Base-by-base conservation (phyloP, 2,797 vertebrate genomes). In the Danio jaintianensis region DNA sequence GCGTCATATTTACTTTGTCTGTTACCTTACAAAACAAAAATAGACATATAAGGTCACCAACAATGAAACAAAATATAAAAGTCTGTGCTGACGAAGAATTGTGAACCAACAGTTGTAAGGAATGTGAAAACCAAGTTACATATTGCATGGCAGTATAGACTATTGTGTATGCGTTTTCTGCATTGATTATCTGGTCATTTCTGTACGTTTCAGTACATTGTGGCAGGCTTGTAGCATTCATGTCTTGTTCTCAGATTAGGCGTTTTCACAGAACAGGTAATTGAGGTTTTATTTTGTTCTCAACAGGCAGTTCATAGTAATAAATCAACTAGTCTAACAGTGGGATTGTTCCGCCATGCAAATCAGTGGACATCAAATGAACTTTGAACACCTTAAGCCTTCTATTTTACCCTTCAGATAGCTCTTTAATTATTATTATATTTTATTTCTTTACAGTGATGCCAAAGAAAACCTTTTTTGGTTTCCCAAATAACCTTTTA, bases 301-400 rank as follows among this genome's bases (percentile, higher is more conserved):
- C 84, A 67, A 16, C 91, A 89, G 91, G 89, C 91, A 93, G 92
- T 77, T 15, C 56, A 45, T 90, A 91, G 36, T 56, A 89, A 86
- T 87, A 90, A 89, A 87, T 89, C 88, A 89, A 89, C 82, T 89
- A 87, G 88, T 82, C 84, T 86, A 91, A 88, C 83, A 87, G 87
- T 83, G 73, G 86, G 89, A 89, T 89, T 83, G n/a, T 80, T 89
- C 89, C 87, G 92, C 88, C 92, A 93, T 94, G 92, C 92, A 94
- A 85, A 85, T 90, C 75, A 80, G 80, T 84, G 89, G 87, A 89
- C 90, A 91, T 7, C 82, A 83, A 88, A 90, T 85, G 45, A 82
- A 83, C 80, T 67, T 58, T 82, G 83, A 82, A 81, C 47, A 36
- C 62, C 62, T 78, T 81, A 78, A 83, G 62, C 43, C 56, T 75